phyloP scores from a whole-genome alignment of 2,888 invertebrate species.

The Morpho helenor region DNA sequence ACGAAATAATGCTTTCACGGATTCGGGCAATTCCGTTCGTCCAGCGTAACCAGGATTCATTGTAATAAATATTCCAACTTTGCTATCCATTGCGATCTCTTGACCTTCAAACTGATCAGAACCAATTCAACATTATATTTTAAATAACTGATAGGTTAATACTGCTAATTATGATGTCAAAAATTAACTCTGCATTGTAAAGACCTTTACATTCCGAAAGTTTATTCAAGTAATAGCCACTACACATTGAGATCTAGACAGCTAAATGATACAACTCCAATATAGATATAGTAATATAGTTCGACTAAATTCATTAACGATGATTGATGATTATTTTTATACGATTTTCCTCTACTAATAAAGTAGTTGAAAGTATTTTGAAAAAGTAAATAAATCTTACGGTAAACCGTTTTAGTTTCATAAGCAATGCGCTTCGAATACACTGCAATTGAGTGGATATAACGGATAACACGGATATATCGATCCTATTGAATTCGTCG shows the following conservation, averaged over 20 bases:
- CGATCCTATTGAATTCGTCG: constrained; percentile 96
- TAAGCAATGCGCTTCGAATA: constrained; percentile 89
- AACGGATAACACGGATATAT: constrained; percentile 94
- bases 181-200: too few relatives aligned
- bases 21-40: constrained; percentile 94
- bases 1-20: constrained; percentile 93
- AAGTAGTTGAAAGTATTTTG: neutral
- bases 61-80: constrained; percentile 95
- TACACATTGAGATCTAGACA: too few relatives aligned
- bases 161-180: too few relatives aligned
- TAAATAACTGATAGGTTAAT: too few relatives aligned
- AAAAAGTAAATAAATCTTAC: constrained; percentile 73
- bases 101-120: constrained; percentile 86
- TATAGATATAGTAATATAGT: too few relatives aligned
- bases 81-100: constrained; percentile 89
- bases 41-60: constrained; percentile 98
- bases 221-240: too few relatives aligned
- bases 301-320: too few relatives aligned
- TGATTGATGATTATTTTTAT: too few relatives aligned
- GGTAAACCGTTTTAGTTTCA: constrained; percentile 86
- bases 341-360: neutral
- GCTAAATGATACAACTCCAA: too few relatives aligned
- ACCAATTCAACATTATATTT: neutral
- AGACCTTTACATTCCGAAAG: too few relatives aligned
- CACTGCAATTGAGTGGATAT: constrained; percentile 95